Evolutionary conservation across 92 coral and sea anemone species (phyloP).

Genomic region (Epizoanthus rinbou): DNA sequence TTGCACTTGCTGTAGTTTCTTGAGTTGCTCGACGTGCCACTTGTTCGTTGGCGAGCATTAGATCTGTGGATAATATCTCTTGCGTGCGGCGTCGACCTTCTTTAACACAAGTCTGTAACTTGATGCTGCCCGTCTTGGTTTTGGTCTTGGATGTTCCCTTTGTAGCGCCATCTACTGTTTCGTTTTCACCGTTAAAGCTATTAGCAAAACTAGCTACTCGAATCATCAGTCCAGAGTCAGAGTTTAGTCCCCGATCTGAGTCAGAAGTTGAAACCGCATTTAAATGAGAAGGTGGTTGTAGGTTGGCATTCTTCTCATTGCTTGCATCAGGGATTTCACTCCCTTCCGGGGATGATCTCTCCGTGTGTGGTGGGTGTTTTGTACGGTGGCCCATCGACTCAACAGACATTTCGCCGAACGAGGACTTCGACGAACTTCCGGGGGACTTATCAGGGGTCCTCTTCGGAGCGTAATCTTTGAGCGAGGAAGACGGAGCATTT

Average conservation of each 20-base stretch:
- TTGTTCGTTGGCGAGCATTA: conserved; percentile 30
- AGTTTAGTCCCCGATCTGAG: not conserved
- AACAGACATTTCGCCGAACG: not conserved
- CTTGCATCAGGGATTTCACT: conserved; percentile 38
- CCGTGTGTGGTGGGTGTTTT: conserved; percentile 18
- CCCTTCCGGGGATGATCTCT: conserved; percentile 38
- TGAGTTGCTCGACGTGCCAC: conserved; percentile 31
- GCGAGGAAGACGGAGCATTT: not conserved
- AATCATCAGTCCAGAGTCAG: conserved; percentile 30
- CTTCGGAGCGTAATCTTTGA: not conserved
- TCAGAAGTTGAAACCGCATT: not conserved
- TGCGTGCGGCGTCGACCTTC: conserved; percentile 41
- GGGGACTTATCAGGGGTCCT: not conserved
- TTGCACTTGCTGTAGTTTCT: conserved; percentile 3
- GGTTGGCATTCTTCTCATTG: conserved; percentile 7
- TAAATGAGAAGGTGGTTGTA: conserved; percentile 6
- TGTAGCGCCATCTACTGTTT: not conserved
- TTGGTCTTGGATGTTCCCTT: conserved; percentile 15
- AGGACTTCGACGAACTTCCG: conserved; percentile 5
- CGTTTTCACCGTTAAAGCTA: conserved; percentile 23
- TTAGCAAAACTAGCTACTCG: conserved; percentile 38
- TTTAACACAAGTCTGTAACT: conserved; percentile 40
- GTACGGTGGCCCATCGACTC: not conserved
- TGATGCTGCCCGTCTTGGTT: conserved; percentile 33
- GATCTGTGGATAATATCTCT: conserved; percentile 36